Conservation (phyloP, 2,797 vertebrate species). For the Pogonophryne albipinna region DNA sequence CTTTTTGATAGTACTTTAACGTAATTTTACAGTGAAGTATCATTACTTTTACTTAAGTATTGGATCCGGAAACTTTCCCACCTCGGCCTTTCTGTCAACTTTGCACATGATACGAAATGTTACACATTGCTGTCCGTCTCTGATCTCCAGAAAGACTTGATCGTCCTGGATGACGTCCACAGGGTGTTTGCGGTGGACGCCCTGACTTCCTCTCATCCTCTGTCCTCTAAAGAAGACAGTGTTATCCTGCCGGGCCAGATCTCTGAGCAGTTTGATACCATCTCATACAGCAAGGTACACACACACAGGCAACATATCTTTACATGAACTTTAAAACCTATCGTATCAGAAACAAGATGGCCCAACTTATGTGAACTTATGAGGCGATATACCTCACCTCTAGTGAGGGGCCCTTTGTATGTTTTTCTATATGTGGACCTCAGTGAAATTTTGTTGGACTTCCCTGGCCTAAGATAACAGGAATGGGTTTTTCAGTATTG, state of each 20-base stretch:
- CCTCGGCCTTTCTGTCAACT: too few species aligned
- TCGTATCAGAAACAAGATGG: neutral
- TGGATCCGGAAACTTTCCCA: too few species aligned
- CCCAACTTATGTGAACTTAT: too few species aligned
- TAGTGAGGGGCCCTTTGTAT: too few species aligned
- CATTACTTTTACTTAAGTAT: too few species aligned
- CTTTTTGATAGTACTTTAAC: too few species aligned
- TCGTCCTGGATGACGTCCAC: slow-evolving; percentile 86
- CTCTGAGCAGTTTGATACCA: slow-evolving; percentile 89
- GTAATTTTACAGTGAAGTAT: too few species aligned
- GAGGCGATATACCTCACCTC: too few species aligned
- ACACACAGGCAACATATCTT: neutral
- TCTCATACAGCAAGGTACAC: slow-evolving; percentile 85
- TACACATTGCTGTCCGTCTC: neutral
- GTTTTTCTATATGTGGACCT: too few species aligned
- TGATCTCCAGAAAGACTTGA: slow-evolving; percentile 89
- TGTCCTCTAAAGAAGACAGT: slow-evolving; percentile 84
- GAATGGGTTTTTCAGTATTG: too few species aligned
- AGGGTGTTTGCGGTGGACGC: slow-evolving; percentile 88
- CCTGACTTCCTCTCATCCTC: slow-evolving; percentile 89
- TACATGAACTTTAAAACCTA: neutral
- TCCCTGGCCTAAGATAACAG: too few species aligned
- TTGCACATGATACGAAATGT: neutral
- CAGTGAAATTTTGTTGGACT: too few species aligned
- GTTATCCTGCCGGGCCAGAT: slow-evolving; percentile 89